Percentiles rank a stretch among this genome's conserved stretches.
phyloP scores from a whole-genome alignment of 2,888 invertebrate genomes.

The Meiosimyza decipiens region DNA sequence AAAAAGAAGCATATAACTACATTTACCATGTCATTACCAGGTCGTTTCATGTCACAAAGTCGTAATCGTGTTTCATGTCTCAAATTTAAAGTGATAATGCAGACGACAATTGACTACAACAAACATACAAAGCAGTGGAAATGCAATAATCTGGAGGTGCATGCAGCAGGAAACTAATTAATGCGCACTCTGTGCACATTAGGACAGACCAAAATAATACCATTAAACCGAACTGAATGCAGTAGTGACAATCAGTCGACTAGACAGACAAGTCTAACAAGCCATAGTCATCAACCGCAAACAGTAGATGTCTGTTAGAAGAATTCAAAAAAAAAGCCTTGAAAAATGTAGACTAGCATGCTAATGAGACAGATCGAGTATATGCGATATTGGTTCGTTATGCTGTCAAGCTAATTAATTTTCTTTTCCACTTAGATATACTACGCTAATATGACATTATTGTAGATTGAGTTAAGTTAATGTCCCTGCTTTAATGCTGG shows the following conservation, averaged over 20 bases:
- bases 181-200: background rate
- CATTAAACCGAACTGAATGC: background rate
- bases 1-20: background rate
- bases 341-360: too few relatives aligned
- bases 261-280: conserved; percentile 13
- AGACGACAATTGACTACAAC: conserved; percentile 10
- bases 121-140: background rate
- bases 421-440: too few relatives aligned
- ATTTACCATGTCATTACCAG: background rate
- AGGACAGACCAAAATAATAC: background rate
- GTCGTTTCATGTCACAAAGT: conserved; percentile 2
- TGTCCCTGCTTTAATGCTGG: too few relatives aligned
- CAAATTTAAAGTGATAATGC: conserved; percentile 2
- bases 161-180: conserved; percentile 2
- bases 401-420: too few relatives aligned
- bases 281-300: conserved; percentile 1
- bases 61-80: background rate
- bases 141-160: background rate
- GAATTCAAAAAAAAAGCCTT: too few relatives aligned
- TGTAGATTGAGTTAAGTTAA: too few relatives aligned
- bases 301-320: too few relatives aligned
- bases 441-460: too few relatives aligned
- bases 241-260: conserved; percentile 7
- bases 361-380: too few relatives aligned
- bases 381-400: too few relatives aligned